Base-by-base conservation (phyloP, 1,140 invertebrate genomes). In the Sinella curviseta region DNA sequence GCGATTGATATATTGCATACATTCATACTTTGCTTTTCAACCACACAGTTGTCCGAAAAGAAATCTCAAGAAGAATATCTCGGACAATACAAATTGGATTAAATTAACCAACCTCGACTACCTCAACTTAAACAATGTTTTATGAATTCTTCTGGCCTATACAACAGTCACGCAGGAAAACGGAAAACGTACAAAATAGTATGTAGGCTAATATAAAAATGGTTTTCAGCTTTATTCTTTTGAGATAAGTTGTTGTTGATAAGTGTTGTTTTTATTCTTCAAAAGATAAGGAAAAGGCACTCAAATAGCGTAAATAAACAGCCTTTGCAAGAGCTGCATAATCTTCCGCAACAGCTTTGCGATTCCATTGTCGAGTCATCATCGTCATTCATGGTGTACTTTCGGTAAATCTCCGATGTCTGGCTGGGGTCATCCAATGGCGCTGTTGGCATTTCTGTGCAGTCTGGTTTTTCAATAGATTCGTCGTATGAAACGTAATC, bases 301-400 rank as follows among this genome's bases (percentile, higher is more conserved):
- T 70, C 65, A 33, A 70, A 70, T 30, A 70, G 8, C 2, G 65
- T 70, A 33, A 70, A 70, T 31, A 70, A 24, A 70, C 65, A 70
- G 8, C 28, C 31, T 70, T 70, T 70, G 65, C 65, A 70, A 33
- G 28, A 70, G 24, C 12, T 70, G 28, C 65, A 30, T 12, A 70
- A n/a, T 16, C 30, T 70, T 70, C 65, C 65, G n/a, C 65, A 65
- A 65, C 65, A 70, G 31, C 28, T 12, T 14, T 24, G 4, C 8
- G 8, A 2, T 14, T 12, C 30, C 2, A 24, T 70, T 70, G 26
- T 16, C 3, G 26, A 30, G 65, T 70, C 65, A 33, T 60, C 65
- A 33, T 60, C 57, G 28, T 70, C 65, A n/a, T 33, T 70, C 31
- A 70, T 33, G 2, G 12, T 70, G 24, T 70, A 30, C 8, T 70